Evolutionary conservation across 2,113 vertebrate species (phyloP).

Genomic region (Pogona vitticeps): DNA sequence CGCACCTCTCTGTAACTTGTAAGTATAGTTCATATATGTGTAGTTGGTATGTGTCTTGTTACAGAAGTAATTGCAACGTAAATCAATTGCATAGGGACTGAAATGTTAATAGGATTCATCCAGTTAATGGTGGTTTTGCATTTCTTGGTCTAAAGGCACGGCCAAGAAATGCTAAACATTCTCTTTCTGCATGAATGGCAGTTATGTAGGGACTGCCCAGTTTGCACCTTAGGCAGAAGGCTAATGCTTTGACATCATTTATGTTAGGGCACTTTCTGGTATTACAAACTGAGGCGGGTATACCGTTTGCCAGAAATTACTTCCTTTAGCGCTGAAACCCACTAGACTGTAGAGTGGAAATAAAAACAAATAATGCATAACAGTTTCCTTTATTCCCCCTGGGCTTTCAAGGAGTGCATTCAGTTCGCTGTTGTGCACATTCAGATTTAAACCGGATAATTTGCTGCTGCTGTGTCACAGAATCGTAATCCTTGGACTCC

Average conservation of each 20-base stretch:
- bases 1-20: constrained; percentile 94
- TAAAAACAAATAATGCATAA: background rate
- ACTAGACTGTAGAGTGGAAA: background rate
- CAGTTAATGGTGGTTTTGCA: background rate
- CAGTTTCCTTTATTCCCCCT: background rate
- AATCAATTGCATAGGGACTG: background rate
- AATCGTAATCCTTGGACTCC: background rate
- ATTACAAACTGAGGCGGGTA: background rate
- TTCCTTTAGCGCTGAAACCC: background rate
- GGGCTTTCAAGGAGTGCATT: background rate
- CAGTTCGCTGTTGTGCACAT: background rate
- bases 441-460: background rate
- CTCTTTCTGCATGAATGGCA: background rate
- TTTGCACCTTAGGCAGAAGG: background rate
- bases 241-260: background rate
- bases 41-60: background rate
- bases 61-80: background rate
- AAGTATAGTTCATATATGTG: constrained; percentile 64
- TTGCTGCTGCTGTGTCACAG: background rate
- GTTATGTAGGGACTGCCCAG: background rate
- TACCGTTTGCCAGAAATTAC: background rate
- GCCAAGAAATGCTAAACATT: background rate
- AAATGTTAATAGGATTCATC: too few relatives aligned
- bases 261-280: background rate
- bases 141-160: background rate